Conservation (phyloP, 2,888 invertebrate genomes). For the Adineta ricciae region DNA sequence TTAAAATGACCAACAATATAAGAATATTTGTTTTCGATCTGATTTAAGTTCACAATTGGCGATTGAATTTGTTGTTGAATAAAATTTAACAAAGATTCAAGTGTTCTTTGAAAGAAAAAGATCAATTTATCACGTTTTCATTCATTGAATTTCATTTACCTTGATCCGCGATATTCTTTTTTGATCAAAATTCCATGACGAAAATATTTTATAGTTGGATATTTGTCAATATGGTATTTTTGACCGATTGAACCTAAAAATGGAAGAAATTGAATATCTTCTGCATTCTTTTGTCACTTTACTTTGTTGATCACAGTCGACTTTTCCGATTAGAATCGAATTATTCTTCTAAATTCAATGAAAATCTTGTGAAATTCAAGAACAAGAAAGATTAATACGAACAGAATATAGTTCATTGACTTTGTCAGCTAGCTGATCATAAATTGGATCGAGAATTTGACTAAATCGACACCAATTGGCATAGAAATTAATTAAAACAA, state of each 20-base stretch:
- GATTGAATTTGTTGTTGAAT: slow-evolving; percentile 67
- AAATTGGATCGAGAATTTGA: slow-evolving; percentile 86
- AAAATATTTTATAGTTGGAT: slow-evolving; percentile 90
- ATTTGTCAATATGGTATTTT: slow-evolving; percentile 57
- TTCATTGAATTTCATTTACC: not conserved
- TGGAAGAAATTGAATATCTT: not conserved
- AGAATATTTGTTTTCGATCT: slow-evolving; percentile 52
- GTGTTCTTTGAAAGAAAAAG: slow-evolving; percentile 59
- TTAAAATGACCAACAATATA: slow-evolving; percentile 84
- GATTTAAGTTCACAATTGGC: not conserved
- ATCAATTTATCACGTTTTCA: too few relatives aligned
- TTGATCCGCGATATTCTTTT: slow-evolving; percentile 59
- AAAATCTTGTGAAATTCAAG: slow-evolving; percentile 1
- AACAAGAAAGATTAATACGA: slow-evolving; percentile 36
- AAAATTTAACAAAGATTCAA: slow-evolving; percentile 77
- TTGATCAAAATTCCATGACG: slow-evolving; percentile 55
- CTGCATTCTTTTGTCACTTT: slow-evolving; percentile 41
- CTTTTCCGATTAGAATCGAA: slow-evolving; percentile 74
- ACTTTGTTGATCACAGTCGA: slow-evolving; percentile 88
- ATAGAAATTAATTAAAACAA: slow-evolving; percentile 96
- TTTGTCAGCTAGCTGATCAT: slow-evolving; percentile 84
- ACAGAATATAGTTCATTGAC: slow-evolving; percentile 62
- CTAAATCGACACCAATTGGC: slow-evolving; percentile 98
- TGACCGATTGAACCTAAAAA: slow-evolving; percentile 4
- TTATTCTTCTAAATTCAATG: too few relatives aligned